Evolutionary conservation across 2,113 vertebrate genomes (phyloP), one percentile per base, ranked within the genome.

Genomic region (Oreocharis arfaki): DNA sequence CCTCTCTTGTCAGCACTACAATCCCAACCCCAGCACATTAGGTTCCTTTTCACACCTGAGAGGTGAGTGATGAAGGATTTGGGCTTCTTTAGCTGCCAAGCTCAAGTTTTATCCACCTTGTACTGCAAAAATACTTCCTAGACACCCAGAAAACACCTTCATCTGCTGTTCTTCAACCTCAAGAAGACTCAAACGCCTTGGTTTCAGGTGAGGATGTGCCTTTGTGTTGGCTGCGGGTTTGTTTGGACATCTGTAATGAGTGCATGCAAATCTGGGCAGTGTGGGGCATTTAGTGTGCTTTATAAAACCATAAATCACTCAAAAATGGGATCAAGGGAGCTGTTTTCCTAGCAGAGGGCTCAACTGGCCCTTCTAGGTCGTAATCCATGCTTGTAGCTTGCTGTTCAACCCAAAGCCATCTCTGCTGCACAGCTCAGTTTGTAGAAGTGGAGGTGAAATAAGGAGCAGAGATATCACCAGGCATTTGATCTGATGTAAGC

Each of bases 361-460:
- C 0, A 0, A 11, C 20, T 76, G 57, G 18, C 10, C 2, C 20
- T 90, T 46, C 21, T 60, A 24, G n/a, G n/a, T 19, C 24, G 11
- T 17, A 12, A 5, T 44, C 15, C 55, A 39, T 93, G 41, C 42
- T 78, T 63, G 33, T 20, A 69, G 57, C 33, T 41, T 32, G 5
- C 52, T 0, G 0, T 35, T 73, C 56, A 89, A 10, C 46, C 67
- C 57, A 37, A 85, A 85, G 46, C 28, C 47, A 11, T 13, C 52
- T 69, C 61, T 49, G 39, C 30, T 71, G 56, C 69, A 42, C 52
- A 13, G 30, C 16, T 69, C 6, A 1, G 33, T 50, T 56, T 44
- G 32, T 2, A 33, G 26, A n/a, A 33, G 26, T 33, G 28, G 42
- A 64, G 52, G 17, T 47, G 63, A 91, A 79, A 41, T 13, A 44